phyloP scores from a whole-genome alignment of 2,797 vertebrate genomes.

The Phoxinus dragarum region DNA sequence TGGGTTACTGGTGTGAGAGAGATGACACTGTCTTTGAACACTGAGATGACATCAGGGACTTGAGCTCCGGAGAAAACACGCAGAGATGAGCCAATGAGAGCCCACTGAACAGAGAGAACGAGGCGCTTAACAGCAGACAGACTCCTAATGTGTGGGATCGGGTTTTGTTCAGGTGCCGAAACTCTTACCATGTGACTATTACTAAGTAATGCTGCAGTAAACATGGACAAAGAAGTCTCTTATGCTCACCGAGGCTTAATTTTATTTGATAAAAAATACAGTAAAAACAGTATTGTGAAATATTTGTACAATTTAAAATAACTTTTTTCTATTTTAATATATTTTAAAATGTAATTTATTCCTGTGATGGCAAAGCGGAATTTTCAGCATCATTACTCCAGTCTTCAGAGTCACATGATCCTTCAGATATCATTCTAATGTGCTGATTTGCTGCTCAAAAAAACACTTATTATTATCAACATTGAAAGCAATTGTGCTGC shows the following conservation, averaged over 20 bases:
- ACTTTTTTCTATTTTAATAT: neutral
- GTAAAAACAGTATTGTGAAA: no score
- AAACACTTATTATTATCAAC: neutral
- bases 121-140: neutral
- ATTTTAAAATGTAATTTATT: neutral
- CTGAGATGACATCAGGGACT: conserved; percentile 41
- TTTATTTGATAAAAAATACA: neutral
- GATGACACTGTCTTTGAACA: conserved; percentile 25
- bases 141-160: neutral
- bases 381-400: neutral
- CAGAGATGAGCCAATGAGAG: conserved; percentile 23
- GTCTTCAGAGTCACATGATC: neutral
- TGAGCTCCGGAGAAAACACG: conserved; percentile 11
- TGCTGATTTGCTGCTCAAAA: neutral
- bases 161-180: conserved; percentile 6
- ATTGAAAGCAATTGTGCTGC: neutral
- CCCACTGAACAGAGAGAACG: conserved; percentile 10
- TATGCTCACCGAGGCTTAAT: neutral
- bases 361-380: neutral
- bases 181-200: conserved; percentile 2
- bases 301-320: neutral
- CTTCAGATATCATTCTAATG: neutral
- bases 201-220: neutral
- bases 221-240: no score
- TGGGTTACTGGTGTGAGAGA: conserved; percentile 37